phyloP scores from a whole-genome alignment of 2,888 invertebrate genomes.

The Eristalis arbustorum region DNA sequence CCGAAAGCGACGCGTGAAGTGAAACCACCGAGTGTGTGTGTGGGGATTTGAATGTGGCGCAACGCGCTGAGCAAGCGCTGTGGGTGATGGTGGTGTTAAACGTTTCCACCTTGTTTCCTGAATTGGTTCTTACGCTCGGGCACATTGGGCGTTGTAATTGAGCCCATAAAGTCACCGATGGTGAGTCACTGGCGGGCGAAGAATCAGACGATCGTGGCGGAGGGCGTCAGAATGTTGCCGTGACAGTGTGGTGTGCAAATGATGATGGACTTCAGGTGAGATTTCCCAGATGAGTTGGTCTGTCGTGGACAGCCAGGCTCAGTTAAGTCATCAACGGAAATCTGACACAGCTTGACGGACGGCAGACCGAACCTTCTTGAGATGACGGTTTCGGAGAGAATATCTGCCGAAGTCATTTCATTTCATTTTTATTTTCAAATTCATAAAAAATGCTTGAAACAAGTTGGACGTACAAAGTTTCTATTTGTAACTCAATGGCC shows the following conservation, averaged over 20 bases:
- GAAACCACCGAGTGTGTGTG: background rate
- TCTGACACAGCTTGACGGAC: too few species aligned
- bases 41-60: background rate
- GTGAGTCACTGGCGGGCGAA: constrained; percentile 35
- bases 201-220: background rate
- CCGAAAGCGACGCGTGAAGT: background rate
- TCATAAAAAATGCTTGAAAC: too few species aligned
- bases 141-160: constrained; percentile 60
- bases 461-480: too few species aligned
- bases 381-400: too few species aligned
- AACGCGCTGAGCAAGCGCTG: background rate
- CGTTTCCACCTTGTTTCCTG: constrained; percentile 51
- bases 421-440: too few species aligned
- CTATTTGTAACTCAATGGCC: too few species aligned
- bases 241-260: constrained; percentile 27
- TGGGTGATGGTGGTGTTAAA: constrained; percentile 44
- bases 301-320: too few species aligned
- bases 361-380: too few species aligned
- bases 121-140: constrained; percentile 20
- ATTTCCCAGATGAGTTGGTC: too few species aligned
- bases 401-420: too few species aligned
- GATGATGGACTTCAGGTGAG: background rate
- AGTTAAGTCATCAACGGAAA: too few species aligned
- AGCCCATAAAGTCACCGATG: constrained; percentile 36
- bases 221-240: background rate